phyloP scores from a whole-genome alignment of 2,888 invertebrate species.

The Oligia strigilis region DNA sequence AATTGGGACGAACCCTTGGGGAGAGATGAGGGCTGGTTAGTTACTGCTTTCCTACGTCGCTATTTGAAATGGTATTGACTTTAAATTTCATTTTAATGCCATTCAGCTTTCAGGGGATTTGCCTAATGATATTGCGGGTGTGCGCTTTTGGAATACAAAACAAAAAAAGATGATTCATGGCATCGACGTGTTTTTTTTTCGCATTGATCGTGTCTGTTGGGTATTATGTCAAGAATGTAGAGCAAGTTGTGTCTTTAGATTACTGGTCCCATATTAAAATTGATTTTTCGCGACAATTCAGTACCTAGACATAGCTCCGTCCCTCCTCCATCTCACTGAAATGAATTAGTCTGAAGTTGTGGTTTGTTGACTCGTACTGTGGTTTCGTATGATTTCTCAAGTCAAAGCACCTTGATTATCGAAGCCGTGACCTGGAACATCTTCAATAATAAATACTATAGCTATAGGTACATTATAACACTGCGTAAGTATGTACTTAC shows the following conservation, averaged over 20 bases:
- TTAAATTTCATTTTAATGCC: constrained; percentile 60
- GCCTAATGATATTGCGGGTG: constrained; percentile 43
- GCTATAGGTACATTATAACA: constrained; percentile 2
- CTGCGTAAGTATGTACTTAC: constrained; percentile 15
- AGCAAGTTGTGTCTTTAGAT: neutral
- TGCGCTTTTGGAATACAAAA: constrained; percentile 43
- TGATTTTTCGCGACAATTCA: neutral
- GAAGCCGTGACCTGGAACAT: constrained; percentile 21
- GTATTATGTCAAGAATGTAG: neutral
- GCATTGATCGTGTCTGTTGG: constrained; percentile 4
- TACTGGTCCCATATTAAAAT: constrained; percentile 5
- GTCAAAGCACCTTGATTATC: constrained; percentile 28
- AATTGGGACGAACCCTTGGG: constrained; percentile 87
- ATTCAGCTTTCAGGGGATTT: constrained; percentile 50
- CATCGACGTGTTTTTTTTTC: constrained; percentile 27
- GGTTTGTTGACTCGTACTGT: constrained; percentile 25
- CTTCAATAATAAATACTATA: constrained; percentile 14
- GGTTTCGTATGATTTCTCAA: constrained; percentile 30
- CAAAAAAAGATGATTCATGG: constrained; percentile 24
- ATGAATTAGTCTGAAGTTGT: constrained; percentile 33
- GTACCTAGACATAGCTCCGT: neutral
- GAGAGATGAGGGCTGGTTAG: constrained; percentile 76
- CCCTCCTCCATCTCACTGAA: neutral
- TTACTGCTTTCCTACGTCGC: constrained; percentile 72
- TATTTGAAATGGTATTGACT: constrained; percentile 69